Evolutionary conservation across 64 coral and sea anemone species (phyloP).

Genomic region (Montipora foliosa): DNA sequence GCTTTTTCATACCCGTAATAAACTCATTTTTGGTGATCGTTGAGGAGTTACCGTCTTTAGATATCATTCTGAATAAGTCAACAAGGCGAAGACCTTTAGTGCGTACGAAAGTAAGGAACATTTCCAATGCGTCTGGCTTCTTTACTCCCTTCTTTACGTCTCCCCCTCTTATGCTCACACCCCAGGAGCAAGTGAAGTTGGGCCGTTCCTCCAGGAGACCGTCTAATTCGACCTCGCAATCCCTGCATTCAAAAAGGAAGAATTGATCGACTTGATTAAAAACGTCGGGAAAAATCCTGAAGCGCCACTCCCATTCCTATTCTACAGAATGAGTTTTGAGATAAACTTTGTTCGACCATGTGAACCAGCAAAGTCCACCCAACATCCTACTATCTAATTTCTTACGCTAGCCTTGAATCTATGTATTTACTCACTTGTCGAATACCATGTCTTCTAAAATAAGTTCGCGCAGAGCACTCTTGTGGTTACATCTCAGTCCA

Average conservation of each 20-base stretch:
- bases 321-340: no score
- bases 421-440: background rate
- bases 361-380: no score
- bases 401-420: no score
- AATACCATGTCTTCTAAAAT: constrained; percentile 48
- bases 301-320: no score
- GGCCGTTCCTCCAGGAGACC: constrained; percentile 46
- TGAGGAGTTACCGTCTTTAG: background rate
- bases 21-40: constrained; percentile 52
- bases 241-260: background rate
- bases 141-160: background rate
- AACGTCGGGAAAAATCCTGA: background rate
- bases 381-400: no score
- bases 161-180: constrained; percentile 46
- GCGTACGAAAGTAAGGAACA: constrained; percentile 41
- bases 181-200: constrained; percentile 13
- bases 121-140: constrained; percentile 38
- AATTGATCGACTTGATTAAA: background rate
- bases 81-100: constrained; percentile 58
- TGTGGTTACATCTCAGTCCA: constrained; percentile 30
- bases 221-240: constrained; percentile 17
- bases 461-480: constrained; percentile 18
- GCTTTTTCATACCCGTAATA: constrained; percentile 48
- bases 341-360: no score
- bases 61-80: constrained; percentile 63